Evolutionary conservation across 2,797 vertebrate species (phyloP).

Genomic region (Babyrousa celebensis): DNA sequence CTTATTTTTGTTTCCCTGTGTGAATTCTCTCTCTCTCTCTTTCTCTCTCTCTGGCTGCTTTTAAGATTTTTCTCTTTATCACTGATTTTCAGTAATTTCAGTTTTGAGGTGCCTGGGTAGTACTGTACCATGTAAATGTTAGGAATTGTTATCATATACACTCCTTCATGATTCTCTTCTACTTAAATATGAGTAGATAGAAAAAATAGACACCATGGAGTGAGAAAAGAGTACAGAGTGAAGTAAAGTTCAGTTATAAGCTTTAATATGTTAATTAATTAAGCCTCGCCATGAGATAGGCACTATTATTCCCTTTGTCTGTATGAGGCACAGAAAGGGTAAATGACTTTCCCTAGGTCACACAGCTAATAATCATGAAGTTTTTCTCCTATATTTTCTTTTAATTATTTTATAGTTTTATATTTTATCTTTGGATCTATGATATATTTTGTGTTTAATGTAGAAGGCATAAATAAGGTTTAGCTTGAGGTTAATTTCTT

Average conservation of each 20-base stretch:
- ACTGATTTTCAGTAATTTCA: not conserved
- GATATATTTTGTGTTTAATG: conserved; percentile 11
- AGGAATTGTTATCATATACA: not conserved
- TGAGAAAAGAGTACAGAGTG: not conserved
- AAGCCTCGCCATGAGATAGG: not conserved
- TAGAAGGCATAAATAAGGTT: not conserved
- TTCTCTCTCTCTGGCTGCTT: not conserved
- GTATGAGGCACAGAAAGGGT: not conserved
- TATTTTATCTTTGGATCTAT: not conserved
- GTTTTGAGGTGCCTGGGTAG: not conserved
- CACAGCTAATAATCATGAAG: not conserved
- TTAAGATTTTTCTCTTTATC: conserved; percentile 23
- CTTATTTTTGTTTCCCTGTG: not conserved
- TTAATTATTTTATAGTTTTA: conserved; percentile 40
- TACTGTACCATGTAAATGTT: not conserved
- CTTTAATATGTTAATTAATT: not conserved
- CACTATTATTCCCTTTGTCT: not conserved
- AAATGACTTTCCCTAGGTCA: not conserved
- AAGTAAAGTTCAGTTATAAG: not conserved
- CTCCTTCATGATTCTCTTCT: not conserved
- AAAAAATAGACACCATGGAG: not conserved
- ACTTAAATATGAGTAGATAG: not conserved
- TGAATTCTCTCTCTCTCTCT: not conserved
- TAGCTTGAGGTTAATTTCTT: conserved; percentile 18
- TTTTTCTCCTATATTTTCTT: conserved; percentile 43